Evolutionary conservation across 2,888 invertebrate genomes (phyloP).

Genomic region (Plebejus argus): DNA sequence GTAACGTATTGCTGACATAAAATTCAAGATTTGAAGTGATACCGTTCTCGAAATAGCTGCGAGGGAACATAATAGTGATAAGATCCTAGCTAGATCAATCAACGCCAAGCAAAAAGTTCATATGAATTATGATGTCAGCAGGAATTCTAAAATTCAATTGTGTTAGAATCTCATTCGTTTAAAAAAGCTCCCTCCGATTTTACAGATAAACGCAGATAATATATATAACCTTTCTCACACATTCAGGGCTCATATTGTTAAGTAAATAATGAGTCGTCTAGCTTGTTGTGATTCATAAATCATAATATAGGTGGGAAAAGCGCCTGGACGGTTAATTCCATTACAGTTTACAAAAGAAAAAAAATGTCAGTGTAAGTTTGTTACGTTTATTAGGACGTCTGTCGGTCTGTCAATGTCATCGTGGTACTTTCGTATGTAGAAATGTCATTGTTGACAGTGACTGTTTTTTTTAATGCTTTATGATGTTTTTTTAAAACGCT

Average conservation of each 20-base stretch:
- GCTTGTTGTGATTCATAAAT: too few relatives aligned
- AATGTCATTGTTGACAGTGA: too few relatives aligned
- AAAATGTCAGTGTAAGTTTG: too few relatives aligned
- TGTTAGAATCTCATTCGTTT: not conserved
- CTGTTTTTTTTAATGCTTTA: too few relatives aligned
- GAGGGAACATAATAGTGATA: slow-evolving; percentile 52
- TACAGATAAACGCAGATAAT: not conserved
- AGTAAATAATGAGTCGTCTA: too few relatives aligned
- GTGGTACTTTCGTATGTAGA: too few relatives aligned
- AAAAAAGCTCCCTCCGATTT: slow-evolving; percentile 9
- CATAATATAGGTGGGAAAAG: too few relatives aligned
- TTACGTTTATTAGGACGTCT: too few relatives aligned
- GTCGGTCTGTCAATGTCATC: too few relatives aligned
- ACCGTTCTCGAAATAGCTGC: slow-evolving; percentile 70
- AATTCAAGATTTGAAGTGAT: slow-evolving; percentile 73
- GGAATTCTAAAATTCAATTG: slow-evolving; percentile 17
- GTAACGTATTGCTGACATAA: slow-evolving; percentile 78
- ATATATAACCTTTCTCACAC: not conserved
- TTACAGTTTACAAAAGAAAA: too few relatives aligned
- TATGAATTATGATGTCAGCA: slow-evolving; percentile 25
- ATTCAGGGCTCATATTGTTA: not conserved
- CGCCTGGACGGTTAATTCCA: too few relatives aligned
- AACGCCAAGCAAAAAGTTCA: slow-evolving; percentile 56
- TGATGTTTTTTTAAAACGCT: too few relatives aligned
- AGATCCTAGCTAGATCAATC: slow-evolving; percentile 63